Evolutionary conservation across 1,140 invertebrate species (phyloP).

Genomic region (Caerostris darwini): DNA sequence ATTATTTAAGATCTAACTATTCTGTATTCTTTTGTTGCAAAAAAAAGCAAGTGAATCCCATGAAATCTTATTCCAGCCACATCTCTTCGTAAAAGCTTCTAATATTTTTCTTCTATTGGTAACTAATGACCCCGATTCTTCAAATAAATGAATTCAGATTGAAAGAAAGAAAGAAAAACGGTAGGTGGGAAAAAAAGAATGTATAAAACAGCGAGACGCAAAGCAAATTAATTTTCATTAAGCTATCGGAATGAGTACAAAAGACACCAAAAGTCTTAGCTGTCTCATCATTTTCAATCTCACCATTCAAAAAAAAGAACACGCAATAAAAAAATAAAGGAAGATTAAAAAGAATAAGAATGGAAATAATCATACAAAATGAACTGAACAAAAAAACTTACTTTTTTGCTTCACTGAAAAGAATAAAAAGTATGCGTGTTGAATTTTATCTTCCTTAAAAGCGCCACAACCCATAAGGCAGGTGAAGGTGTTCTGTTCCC

Average conservation of each 20-base stretch:
- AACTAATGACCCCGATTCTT: neutral
- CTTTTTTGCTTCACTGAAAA: neutral
- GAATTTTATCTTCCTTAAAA: slow-evolving; percentile 18
- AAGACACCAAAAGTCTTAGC: neutral
- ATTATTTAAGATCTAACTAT: neutral
- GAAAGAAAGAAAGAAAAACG: neutral
- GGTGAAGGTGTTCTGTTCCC: slow-evolving; percentile 6
- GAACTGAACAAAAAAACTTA: neutral
- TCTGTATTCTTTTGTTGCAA: neutral
- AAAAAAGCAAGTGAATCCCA: neutral
- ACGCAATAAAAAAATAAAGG: neutral
- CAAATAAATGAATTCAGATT: slow-evolving; percentile 4
- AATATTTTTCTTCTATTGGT: neutral
- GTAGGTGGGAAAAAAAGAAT: neutral
- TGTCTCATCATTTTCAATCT: slow-evolving; percentile 29
- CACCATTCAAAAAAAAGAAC: neutral
- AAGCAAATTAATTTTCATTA: slow-evolving; percentile 32
- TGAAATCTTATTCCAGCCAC: neutral
- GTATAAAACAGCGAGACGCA: neutral
- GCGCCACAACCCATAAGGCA: neutral
- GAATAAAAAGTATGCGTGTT: neutral
- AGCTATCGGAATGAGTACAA: neutral
- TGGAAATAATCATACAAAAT: neutral
- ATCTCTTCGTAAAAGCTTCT: neutral
- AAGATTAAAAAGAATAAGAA: neutral